Conservation (phyloP, 1,140 invertebrate genomes). For the Oryzaephilus surinamensis region DNA sequence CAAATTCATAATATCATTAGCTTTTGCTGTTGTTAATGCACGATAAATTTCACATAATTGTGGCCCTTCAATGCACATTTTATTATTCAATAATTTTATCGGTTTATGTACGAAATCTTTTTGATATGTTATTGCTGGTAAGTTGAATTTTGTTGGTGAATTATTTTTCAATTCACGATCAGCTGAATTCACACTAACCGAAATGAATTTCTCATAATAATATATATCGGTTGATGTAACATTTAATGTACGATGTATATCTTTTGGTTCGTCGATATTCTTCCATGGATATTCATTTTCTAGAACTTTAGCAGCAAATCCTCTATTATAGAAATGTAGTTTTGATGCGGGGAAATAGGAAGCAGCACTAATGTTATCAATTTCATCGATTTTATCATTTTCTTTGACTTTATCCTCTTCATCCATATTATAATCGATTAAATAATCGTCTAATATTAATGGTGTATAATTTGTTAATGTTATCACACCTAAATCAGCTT, state of each 20-base stretch:
- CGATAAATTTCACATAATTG: constrained; percentile 35
- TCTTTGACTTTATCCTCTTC: constrained; percentile 3
- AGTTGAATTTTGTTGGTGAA: constrained; percentile 7
- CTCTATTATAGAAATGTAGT: constrained; percentile 16
- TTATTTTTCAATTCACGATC: not conserved
- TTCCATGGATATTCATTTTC: constrained; percentile 40
- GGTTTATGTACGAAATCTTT: constrained; percentile 20
- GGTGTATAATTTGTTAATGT: constrained; percentile 19
- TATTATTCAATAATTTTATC: constrained; percentile 17
- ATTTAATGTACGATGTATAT: constrained; percentile 49
- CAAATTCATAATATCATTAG: constrained; percentile 69
- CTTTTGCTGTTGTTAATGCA: constrained; percentile 60
- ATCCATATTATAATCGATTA: constrained; percentile 18
- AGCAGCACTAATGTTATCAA: not conserved
- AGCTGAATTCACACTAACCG: constrained; percentile 9
- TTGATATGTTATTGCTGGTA: constrained; percentile 24
- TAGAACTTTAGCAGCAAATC: constrained; percentile 22
- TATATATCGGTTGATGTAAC: constrained; percentile 55
- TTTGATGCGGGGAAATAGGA: not conserved
- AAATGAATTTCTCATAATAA: constrained; percentile 53
- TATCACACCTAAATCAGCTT: not conserved
- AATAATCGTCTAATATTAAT: constrained; percentile 27
- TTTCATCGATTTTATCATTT: constrained; percentile 2
- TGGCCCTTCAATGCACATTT: constrained; percentile 5
- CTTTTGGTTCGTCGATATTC: constrained; percentile 49